A percentile compares a stretch with the other conserved stretches of the same genome.
Evolutionary conservation across 2,113 vertebrate species (phyloP).

Genomic region (Brachirus orientalis): DNA sequence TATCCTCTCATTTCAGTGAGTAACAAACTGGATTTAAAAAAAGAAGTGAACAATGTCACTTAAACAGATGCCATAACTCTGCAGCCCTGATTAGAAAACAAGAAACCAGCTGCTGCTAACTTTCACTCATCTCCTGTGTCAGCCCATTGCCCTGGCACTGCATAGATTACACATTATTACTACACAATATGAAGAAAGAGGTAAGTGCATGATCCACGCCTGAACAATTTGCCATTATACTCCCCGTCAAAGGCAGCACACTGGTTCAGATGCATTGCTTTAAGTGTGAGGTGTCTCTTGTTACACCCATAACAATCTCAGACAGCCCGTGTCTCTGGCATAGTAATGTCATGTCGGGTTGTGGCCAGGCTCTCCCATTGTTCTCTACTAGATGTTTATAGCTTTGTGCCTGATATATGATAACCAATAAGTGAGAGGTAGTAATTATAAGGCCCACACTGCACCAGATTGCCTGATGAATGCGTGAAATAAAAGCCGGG

Average conservation of each 20-base stretch:
- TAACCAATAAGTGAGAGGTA: constrained; percentile 77
- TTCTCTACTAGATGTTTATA: constrained; percentile 74
- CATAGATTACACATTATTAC: constrained; percentile 47
- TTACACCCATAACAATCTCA: constrained; percentile 78
- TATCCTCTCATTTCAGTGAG: constrained; percentile 58
- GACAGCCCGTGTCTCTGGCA: constrained; percentile 66
- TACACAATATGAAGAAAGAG: constrained; percentile 57
- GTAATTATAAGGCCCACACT: constrained; percentile 79
- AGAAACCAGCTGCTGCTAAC: constrained; percentile 22
- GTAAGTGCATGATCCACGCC: constrained; percentile 65
- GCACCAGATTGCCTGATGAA: constrained; percentile 64
- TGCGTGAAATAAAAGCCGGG: constrained; percentile 77
- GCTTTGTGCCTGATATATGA: constrained; percentile 76
- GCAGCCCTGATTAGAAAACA: constrained; percentile 43
- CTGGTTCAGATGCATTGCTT: constrained; percentile 70
- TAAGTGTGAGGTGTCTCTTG: constrained; percentile 71
- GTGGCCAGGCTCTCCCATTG: constrained; percentile 72
- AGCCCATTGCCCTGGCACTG: constrained; percentile 19
- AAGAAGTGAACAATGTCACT: constrained; percentile 26
- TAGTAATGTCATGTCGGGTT: constrained; percentile 63
- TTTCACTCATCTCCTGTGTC: constrained; percentile 23
- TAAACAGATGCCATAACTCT: constrained; percentile 46
- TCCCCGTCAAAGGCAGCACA: constrained; percentile 56
- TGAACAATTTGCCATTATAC: constrained; percentile 71
- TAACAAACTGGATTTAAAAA: constrained; percentile 48